A percentile compares a stretch with the other conserved stretches of the same genome.
phyloP scores from a whole-genome alignment of 2,888 invertebrate genomes.

The Euzetes globulus region DNA sequence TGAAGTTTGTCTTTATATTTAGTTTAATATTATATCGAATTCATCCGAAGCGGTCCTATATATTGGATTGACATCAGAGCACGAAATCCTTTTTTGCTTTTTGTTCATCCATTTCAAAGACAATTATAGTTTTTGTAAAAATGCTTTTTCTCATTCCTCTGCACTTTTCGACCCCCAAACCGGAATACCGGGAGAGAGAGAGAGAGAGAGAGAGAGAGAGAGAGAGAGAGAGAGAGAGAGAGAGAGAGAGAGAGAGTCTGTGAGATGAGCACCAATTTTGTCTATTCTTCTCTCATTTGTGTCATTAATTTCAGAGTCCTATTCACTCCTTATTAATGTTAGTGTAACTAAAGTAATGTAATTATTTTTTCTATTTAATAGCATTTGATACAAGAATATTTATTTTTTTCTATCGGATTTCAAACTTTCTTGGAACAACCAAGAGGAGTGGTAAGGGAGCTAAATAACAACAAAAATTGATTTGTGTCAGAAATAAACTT shows the following conservation, averaged over 20 bases:
- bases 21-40: background rate
- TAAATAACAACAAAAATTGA: no score
- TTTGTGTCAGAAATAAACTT: no score
- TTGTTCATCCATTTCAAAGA: constrained; percentile 5
- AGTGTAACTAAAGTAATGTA: background rate
- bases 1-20: background rate
- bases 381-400: no score
- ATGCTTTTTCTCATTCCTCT: background rate
- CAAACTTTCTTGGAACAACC: no score
- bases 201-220: constrained; percentile 18
- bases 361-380: background rate
- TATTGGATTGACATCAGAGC: constrained; percentile 5
- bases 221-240: constrained; percentile 19
- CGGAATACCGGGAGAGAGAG: background rate
- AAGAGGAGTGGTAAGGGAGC: no score
- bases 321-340: constrained; percentile 1
- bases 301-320: background rate
- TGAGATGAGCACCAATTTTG: background rate
- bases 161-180: background rate
- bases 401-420: no score
- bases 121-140: constrained; percentile 15
- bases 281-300: background rate
- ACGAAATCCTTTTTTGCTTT: constrained; percentile 17
- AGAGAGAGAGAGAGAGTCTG: background rate
- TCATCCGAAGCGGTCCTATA: constrained; percentile 10